A percentile compares a stretch with the other conserved stretches of the same genome.
Evolutionary conservation across 1,140 invertebrate genomes (phyloP).

Genomic region (Melitaea cinxia): DNA sequence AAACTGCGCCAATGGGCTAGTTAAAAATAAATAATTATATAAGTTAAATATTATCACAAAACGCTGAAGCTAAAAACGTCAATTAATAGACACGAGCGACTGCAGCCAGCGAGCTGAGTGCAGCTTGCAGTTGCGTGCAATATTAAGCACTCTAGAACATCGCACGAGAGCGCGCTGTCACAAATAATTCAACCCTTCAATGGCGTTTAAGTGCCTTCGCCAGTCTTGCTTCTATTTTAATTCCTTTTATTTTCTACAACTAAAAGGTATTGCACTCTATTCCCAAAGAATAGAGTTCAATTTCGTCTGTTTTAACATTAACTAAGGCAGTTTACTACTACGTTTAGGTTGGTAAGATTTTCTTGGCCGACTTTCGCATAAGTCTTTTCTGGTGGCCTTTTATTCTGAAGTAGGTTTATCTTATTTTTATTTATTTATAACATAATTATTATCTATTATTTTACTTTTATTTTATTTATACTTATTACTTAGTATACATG

Average conservation of each 20-base stretch:
- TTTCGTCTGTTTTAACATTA: background rate
- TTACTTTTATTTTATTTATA: background rate
- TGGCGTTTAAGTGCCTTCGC: slow-evolving; percentile 22
- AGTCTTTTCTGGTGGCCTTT: background rate
- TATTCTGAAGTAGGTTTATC: background rate
- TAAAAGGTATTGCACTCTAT: slow-evolving; percentile 2
- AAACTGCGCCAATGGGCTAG: too few relatives aligned
- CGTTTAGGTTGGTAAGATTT: background rate
- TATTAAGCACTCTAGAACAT: background rate
- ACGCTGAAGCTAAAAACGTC: too few relatives aligned
- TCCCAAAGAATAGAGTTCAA: background rate
- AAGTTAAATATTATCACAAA: too few relatives aligned
- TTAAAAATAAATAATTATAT: too few relatives aligned
- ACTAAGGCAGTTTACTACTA: background rate
- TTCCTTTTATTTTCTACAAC: slow-evolving; percentile 7
- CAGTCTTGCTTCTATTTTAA: slow-evolving; percentile 11
- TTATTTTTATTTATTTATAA: background rate
- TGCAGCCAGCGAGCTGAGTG: background rate
- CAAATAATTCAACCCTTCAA: slow-evolving; percentile 17
- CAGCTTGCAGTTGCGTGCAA: background rate
- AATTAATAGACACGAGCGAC: too few relatives aligned
- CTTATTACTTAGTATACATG: too few relatives aligned
- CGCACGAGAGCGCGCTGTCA: background rate
- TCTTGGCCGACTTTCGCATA: background rate
- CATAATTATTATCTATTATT: background rate